Evolutionary conservation across 1,140 invertebrate species (phyloP), one percentile per base, ranked within the genome.

Genomic region (Solen grandis): DNA sequence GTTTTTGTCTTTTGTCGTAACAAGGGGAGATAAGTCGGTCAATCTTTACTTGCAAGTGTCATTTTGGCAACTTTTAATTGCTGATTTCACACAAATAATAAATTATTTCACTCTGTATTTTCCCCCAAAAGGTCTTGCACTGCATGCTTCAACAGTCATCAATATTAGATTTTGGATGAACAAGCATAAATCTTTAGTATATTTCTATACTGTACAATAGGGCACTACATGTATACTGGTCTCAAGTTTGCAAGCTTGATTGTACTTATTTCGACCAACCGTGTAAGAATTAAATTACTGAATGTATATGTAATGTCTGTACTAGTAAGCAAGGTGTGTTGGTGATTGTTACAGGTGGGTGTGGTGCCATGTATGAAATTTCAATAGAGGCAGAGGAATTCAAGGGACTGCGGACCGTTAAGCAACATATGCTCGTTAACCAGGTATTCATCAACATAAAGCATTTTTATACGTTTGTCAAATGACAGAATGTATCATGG

Each of bases 361-460:
- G 96, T 93, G 96, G 96, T 41, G 96, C 96, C 29, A 97, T 97
- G 96, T 97, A 95, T 93, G 96, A 96, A 92, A 94, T 97, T 36
- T 94, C 93, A 84, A 94, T 97, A 22, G 94, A 96, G 91, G 93
- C 96, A 16, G 92, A 92, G 54, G 96, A 97, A 88, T 97, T 97
- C 87, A 93, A 94, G 91, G 96, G 96, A 29, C 88, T 97, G 14
- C 94, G 94, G 36, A 95, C 94, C 33, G 94, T 97, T 0, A 96
- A 96, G 87, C 96, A 97, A 89, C 96, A 97, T 92, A 93, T 95
- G 85, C 90, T 96, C 22, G 95, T 97, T 0, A 97, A 96, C 83
- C 94, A 96, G 87, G 94, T 94, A 93, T 79, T 84, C 63, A 13
- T 73, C 50, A 76, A 14, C 14, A 14, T 70, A 38, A 52, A n/a